Evolutionary conservation across 37 sponge, comb jelly and placozoan species (phyloP), one percentile per base, ranked within the genome.

Genomic region (Halisarca cf. caerulea): DNA sequence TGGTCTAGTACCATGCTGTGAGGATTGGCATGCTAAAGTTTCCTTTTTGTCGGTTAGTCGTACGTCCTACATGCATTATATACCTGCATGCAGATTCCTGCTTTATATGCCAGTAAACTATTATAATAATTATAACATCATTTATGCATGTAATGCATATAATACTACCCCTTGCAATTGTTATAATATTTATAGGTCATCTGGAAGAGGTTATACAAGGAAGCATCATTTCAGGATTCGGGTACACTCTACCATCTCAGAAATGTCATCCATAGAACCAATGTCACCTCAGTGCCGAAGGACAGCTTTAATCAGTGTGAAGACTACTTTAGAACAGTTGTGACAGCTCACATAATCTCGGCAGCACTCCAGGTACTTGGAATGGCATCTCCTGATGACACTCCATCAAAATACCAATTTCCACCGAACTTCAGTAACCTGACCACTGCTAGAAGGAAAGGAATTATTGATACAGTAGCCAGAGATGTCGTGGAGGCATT

Each of bases 1-100:
- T 6, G 64, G 64, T 30, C 15, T 62, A 6, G 15, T 62, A 20
- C 30, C 64, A 62, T n/a, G 30, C n/a, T 62, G 64, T 15, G 64
- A 62, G 30, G 64, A 62, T 62, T 62, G 64, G 30, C 64, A 62
- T 62, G 25, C 64, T 23, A 62, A 62, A 62, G 25, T 62, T 7
- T 20, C 64, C 25, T 28, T 62, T 62, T 28, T 62, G n/a, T 30
- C 25, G n/a, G 64, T 62, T 7, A n/a, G 30, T 7, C 20, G 6
- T 6, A 20, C 11, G 6, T n/a, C n/a, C n/a, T n/a, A n/a, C n/a
- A n/a, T n/a, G n/a, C n/a, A n/a, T n/a, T n/a, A n/a, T n/a, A n/a
- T n/a, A n/a, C n/a, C n/a, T n/a, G n/a, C n/a, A n/a, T n/a, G n/a
- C n/a, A n/a, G n/a, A n/a, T n/a, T n/a, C n/a, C n/a, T n/a, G n/a